Evolutionary conservation across 2,888 invertebrate species (phyloP).

Genomic region (Cosmopolites sordidus): DNA sequence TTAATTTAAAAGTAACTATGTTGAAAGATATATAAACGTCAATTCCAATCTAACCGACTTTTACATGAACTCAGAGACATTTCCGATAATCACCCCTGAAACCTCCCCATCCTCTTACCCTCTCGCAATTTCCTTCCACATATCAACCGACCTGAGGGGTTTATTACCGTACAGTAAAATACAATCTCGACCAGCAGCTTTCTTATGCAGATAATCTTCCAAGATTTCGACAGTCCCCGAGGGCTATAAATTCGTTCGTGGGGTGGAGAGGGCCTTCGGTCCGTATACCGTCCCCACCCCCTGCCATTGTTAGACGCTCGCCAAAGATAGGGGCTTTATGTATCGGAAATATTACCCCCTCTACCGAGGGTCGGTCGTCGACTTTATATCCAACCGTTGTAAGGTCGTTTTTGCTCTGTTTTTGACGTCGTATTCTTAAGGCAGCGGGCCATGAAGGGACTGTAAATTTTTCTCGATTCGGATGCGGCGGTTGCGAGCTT

Average conservation of each 20-base stretch:
- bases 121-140: too few species aligned
- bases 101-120: too few species aligned
- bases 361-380: slow-evolving; percentile 10
- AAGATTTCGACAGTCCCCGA: slow-evolving; percentile 24
- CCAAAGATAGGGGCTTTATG: slow-evolving; percentile 47
- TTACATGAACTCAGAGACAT: too few species aligned
- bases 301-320: slow-evolving; percentile 29
- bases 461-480: too few species aligned
- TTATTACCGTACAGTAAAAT: too few species aligned
- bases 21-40: too few species aligned
- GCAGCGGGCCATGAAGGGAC: slow-evolving; percentile 31
- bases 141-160: too few species aligned
- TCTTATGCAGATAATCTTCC: slow-evolving; percentile 23
- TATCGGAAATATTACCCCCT: slow-evolving; percentile 46
- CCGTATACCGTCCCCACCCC: slow-evolving; percentile 24
- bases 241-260: slow-evolving; percentile 24
- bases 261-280: slow-evolving; percentile 21
- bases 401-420: slow-evolving; percentile 27
- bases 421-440: slow-evolving; percentile 33
- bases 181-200: slow-evolving; percentile 16
- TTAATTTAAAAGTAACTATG: too few species aligned
- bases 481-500: too few species aligned
- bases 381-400: slow-evolving; percentile 14
- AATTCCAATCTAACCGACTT: not conserved
- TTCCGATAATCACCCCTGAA: too few species aligned